These are phyloP conservation scores for Aplocera efformata DNA, from an alignment of 2,888 invertebrate genomes.

Conservation along the genomic window DNA sequence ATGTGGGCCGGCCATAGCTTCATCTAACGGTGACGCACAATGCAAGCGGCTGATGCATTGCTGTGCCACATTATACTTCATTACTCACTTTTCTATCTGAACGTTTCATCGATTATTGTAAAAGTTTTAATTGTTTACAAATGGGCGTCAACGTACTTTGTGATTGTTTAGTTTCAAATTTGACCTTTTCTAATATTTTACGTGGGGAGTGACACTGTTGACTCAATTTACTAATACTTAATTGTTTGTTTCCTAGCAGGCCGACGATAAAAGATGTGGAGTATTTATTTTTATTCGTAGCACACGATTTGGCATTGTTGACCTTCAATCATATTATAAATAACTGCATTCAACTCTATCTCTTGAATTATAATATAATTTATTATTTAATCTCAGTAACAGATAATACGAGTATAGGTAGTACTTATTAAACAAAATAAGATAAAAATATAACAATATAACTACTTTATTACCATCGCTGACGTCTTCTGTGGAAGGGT, in stretches of 20 bases:
- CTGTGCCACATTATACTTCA: constrained; percentile 53
- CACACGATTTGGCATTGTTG: no score
- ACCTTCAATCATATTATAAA: no score
- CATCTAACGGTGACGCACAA: constrained; percentile 71
- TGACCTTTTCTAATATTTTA: neutral
- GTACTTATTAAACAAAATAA: no score
- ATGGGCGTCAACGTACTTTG: constrained; percentile 7
- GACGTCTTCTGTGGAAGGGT: constrained; percentile 82
- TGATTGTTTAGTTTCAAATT: constrained; percentile 2
- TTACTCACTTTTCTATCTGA: constrained; percentile 11
- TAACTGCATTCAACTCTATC: no score
- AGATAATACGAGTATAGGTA: no score
- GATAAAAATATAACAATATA: constrained; percentile 27
- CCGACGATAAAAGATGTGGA: no score
- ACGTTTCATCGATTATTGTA: no score
- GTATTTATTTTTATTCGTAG: no score
- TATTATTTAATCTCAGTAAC: no score
- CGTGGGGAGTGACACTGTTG: neutral
- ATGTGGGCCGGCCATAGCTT: constrained; percentile 56
- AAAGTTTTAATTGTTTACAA: neutral
- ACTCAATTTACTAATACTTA: neutral
- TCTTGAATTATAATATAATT: no score
- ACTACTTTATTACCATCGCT: constrained; percentile 89
- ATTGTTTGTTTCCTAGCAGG: no score
- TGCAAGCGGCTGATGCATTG: constrained; percentile 59